Conservation (phyloP, 2,888 invertebrate genomes). For the Tortrix viridana region DNA sequence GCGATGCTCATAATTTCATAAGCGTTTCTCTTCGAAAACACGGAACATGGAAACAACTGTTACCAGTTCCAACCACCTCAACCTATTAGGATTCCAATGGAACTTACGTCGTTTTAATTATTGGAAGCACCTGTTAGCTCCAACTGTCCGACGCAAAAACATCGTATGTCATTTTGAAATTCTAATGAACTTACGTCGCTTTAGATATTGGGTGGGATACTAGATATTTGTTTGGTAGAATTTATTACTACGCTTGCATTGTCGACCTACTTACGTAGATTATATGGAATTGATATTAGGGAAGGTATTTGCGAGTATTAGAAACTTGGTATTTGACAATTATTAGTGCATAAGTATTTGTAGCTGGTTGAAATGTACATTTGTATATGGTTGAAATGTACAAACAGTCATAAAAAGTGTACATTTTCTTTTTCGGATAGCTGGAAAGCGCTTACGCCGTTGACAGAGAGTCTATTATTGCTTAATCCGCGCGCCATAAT, state of each 20-base stretch:
- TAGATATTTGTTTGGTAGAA: conserved; percentile 34
- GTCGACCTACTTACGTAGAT: conserved; percentile 37
- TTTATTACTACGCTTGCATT: conserved; percentile 33
- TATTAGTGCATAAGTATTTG: conserved; percentile 20
- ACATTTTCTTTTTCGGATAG: too few species aligned
- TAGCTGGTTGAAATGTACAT: background rate
- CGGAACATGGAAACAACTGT: conserved; percentile 40
- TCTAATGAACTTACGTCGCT: conserved; percentile 2
- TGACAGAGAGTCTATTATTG: too few species aligned
- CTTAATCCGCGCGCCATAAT: too few species aligned
- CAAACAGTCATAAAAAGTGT: too few species aligned
- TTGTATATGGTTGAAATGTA: too few species aligned
- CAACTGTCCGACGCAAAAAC: conserved; percentile 1
- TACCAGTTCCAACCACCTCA: conserved; percentile 10
- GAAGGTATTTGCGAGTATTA: conserved; percentile 25
- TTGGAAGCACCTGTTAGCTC: background rate
- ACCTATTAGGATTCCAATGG: too few species aligned
- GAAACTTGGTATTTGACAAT: conserved; percentile 24
- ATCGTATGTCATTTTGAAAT: background rate
- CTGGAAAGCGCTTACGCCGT: too few species aligned
- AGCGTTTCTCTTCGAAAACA: conserved; percentile 43
- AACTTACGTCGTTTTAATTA: conserved; percentile 10
- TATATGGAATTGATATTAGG: conserved; percentile 36
- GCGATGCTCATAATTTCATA: conserved; percentile 47
- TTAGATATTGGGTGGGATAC: background rate